Conservation (phyloP, 2,797 vertebrate species). For the Protonibea diacanthus region DNA sequence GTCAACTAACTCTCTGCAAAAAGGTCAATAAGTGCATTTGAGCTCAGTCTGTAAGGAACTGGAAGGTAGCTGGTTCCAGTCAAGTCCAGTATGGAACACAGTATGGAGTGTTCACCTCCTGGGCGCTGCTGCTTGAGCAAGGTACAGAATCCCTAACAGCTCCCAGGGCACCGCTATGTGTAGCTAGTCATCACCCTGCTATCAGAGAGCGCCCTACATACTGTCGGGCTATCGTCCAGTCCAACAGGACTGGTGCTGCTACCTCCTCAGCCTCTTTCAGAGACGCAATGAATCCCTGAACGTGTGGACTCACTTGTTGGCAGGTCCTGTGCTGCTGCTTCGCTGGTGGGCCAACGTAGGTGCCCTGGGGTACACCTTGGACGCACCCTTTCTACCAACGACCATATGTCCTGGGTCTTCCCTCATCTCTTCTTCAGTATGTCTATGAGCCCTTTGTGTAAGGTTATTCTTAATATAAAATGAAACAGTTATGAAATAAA, state of each 20-base stretch:
- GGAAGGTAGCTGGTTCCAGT: no score
- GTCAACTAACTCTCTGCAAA: no score
- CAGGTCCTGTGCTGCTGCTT: constrained; percentile 84
- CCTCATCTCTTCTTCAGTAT: constrained; percentile 89
- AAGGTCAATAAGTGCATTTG: no score
- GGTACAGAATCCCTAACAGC: no score
- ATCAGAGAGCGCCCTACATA: constrained; percentile 91
- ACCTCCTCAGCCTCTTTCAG: constrained; percentile 94
- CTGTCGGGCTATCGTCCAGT: constrained; percentile 89
- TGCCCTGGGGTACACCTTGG: constrained; percentile 75
- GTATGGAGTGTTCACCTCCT: no score
- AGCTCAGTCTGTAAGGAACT: no score
- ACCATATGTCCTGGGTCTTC: constrained; percentile 88
- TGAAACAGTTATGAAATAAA: background rate
- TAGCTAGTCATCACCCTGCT: no score
- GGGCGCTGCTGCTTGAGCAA: no score
- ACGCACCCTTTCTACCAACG: constrained; percentile 84
- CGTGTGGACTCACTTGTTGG: constrained; percentile 94
- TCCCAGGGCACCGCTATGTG: no score
- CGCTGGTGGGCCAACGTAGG: constrained; percentile 87
- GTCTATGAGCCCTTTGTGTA: no score
- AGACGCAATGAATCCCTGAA: constrained; percentile 94
- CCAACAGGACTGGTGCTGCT: constrained; percentile 90
- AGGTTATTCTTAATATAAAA: no score
- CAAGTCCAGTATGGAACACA: no score